Conservation (phyloP, 2,113 vertebrate species). For the Vulpes vulpes region DNA sequence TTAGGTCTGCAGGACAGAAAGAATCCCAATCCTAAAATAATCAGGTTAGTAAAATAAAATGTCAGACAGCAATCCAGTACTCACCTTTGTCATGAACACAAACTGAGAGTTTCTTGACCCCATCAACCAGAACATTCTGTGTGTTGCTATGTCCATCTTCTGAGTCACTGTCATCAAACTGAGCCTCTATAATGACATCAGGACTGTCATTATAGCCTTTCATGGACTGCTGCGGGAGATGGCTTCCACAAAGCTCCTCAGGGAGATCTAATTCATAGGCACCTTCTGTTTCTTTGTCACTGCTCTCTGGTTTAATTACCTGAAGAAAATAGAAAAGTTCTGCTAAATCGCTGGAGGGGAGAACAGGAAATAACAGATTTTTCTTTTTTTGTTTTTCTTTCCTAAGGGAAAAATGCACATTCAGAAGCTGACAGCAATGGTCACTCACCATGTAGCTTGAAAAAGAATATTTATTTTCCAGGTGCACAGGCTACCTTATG, state of each 20-base stretch:
- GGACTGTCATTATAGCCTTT: slow-evolving; percentile 79
- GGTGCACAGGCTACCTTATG: slow-evolving; percentile 66
- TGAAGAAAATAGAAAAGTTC: slow-evolving; percentile 80
- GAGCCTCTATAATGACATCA: slow-evolving; percentile 90
- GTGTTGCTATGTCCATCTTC: slow-evolving; percentile 81
- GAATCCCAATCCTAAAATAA: neutral
- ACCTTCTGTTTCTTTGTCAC: slow-evolving; percentile 89
- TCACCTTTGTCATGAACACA: slow-evolving; percentile 83
- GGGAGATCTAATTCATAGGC: slow-evolving; percentile 84
- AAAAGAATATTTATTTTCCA: slow-evolving; percentile 47
- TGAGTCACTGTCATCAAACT: slow-evolving; percentile 86
- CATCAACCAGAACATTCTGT: slow-evolving; percentile 65
- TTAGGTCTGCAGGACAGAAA: neutral
- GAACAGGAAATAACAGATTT: slow-evolving; percentile 72
- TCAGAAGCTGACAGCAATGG: slow-evolving; percentile 67
- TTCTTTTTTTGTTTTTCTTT: slow-evolving; percentile 67
- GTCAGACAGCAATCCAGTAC: slow-evolving; percentile 71
- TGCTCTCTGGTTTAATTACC: slow-evolving; percentile 91
- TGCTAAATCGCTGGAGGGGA: slow-evolving; percentile 65
- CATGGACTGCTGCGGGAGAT: slow-evolving; percentile 29
- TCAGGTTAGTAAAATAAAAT: slow-evolving; percentile 45
- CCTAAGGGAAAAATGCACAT: slow-evolving; percentile 71
- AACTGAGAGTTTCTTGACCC: slow-evolving; percentile 81
- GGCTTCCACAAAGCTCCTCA: slow-evolving; percentile 68
- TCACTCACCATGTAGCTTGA: slow-evolving; percentile 46